These are phyloP conservation scores for Troglohyphantes excavatus DNA, from an alignment of 2,888 invertebrate genomes.

Conservation along the genomic window DNA sequence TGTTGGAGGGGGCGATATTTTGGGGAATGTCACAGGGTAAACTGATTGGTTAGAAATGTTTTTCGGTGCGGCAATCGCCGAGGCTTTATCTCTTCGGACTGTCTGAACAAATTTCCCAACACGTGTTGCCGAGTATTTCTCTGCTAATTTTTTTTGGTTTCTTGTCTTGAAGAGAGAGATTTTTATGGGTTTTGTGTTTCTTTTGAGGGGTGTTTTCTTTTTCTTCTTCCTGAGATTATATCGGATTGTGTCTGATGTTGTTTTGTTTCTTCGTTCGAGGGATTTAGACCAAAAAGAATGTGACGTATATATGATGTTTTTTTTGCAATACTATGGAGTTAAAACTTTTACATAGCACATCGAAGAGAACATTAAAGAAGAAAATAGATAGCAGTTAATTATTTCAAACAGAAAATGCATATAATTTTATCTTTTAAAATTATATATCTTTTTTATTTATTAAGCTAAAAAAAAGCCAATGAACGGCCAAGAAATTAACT, in stretches of 20 bases:
- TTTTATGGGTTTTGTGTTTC: conserved; percentile 19
- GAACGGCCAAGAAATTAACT: too few relatives aligned
- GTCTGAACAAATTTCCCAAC: conserved; percentile 71
- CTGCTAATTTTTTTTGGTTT: conserved; percentile 61
- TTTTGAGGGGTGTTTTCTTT: conserved; percentile 12
- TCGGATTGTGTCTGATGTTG: background rate
- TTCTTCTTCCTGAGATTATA: background rate
- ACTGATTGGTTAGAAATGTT: conserved; percentile 70
- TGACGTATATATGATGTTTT: too few relatives aligned
- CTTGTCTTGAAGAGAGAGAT: conserved; percentile 18
- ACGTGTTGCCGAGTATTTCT: conserved; percentile 71
- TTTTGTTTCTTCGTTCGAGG: too few relatives aligned
- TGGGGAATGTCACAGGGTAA: conserved; percentile 68
- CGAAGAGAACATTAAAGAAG: too few relatives aligned
- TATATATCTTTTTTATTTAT: too few relatives aligned
- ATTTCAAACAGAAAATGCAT: too few relatives aligned
- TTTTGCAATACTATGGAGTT: too few relatives aligned
- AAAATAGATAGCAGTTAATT: too few relatives aligned
- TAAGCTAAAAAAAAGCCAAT: too few relatives aligned
- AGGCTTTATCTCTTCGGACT: conserved; percentile 43
- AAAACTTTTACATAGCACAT: too few relatives aligned
- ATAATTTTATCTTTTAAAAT: too few relatives aligned
- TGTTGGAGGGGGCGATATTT: conserved; percentile 47
- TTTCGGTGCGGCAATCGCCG: conserved; percentile 52
- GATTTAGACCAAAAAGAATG: too few relatives aligned